These are phyloP conservation scores for Propithecus deckenii DNA, from an alignment of 2,797 vertebrate species.

Conservation along the genomic window DNA sequence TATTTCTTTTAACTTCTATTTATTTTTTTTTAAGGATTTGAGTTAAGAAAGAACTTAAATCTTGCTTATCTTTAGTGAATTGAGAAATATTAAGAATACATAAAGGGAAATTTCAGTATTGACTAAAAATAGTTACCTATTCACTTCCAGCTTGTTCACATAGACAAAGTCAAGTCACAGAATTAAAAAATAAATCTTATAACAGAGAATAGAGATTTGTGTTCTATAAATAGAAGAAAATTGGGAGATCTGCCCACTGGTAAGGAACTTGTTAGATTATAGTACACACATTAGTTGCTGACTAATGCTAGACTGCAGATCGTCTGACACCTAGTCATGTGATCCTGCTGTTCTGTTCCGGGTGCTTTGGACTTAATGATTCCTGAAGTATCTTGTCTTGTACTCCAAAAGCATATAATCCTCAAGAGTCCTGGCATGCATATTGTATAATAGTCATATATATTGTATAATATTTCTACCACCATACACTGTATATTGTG, in stretches of 20 bases:
- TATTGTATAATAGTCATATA: background rate
- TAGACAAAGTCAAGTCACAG: background rate
- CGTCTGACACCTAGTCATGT: background rate
- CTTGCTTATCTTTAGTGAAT: background rate
- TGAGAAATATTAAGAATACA: background rate
- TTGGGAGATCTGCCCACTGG: too few relatives aligned
- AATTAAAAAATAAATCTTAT: background rate
- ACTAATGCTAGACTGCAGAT: background rate
- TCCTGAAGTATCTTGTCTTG: background rate
- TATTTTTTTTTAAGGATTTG: slow-evolving; percentile 4
- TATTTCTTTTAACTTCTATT: slow-evolving; percentile 6
- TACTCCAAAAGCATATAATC: background rate
- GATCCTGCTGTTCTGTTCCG: background rate
- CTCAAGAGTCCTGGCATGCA: background rate
- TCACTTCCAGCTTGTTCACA: background rate
- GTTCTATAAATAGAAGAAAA: background rate
- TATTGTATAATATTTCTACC: background rate
- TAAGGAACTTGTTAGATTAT: background rate
- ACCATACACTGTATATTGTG: background rate
- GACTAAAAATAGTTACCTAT: background rate
- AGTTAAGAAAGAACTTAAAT: background rate
- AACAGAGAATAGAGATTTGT: background rate
- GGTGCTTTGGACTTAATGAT: background rate
- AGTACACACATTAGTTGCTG: background rate
- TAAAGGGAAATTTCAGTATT: background rate